Evolutionary conservation across 92 coral and sea anemone species (phyloP).

Genomic region (Plumapathes pennacea): DNA sequence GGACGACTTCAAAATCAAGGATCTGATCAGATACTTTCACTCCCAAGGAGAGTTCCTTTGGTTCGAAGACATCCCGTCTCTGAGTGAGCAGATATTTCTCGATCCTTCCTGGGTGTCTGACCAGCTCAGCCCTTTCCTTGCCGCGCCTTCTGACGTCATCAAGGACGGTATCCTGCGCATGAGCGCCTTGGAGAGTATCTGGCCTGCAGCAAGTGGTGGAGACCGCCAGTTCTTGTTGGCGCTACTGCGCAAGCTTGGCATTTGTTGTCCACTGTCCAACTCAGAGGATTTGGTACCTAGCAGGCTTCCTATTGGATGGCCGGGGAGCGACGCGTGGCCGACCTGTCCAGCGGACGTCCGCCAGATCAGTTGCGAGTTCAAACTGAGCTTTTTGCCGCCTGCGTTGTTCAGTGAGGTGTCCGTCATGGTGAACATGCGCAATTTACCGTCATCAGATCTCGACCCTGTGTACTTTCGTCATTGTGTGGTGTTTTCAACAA

Average conservation of each 20-base stretch:
- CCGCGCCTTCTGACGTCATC: conserved; percentile 46
- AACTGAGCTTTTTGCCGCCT: conserved; percentile 80
- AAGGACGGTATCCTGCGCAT: conserved; percentile 66
- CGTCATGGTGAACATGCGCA: conserved; percentile 43
- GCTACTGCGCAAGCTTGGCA: conserved; percentile 65
- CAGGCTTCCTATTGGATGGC: conserved; percentile 68
- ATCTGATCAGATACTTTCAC: conserved; percentile 80
- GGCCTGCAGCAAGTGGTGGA: conserved; percentile 59
- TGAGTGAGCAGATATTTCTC: conserved; percentile 67
- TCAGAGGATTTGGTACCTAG: conserved; percentile 69
- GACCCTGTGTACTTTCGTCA: conserved; percentile 70
- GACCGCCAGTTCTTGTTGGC: conserved; percentile 48
- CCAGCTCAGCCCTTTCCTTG: conserved; percentile 55
- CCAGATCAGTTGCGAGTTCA: conserved; percentile 70
- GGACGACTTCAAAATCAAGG: conserved; percentile 77
- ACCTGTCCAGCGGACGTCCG: conserved; percentile 41
- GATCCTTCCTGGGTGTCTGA: conserved; percentile 78
- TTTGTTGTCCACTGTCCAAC: conserved; percentile 62
- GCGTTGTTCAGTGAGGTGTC: conserved; percentile 75
- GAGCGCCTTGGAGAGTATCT: conserved; percentile 53
- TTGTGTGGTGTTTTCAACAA: conserved; percentile 66
- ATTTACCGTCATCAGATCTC: conserved; percentile 25
- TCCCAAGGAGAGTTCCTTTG: conserved; percentile 89
- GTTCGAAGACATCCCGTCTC: conserved; percentile 78
- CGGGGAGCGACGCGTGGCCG: conserved; percentile 70